These are phyloP conservation scores for Syndactyla subalaris DNA, from an alignment of 2,797 vertebrate genomes.

Conservation along the genomic window DNA sequence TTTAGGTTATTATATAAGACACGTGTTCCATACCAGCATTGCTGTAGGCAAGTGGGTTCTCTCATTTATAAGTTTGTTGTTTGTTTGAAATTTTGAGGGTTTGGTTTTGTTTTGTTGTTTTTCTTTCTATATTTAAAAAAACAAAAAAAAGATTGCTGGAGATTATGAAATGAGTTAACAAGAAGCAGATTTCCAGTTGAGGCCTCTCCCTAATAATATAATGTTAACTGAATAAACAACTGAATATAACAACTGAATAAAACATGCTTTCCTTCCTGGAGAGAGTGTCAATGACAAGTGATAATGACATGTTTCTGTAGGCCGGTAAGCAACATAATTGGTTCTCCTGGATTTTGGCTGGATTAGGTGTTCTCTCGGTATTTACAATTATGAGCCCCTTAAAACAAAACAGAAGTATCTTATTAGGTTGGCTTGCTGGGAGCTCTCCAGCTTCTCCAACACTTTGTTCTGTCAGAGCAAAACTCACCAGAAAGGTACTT, in stretches of 20 bases:
- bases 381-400: neutral
- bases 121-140: no score
- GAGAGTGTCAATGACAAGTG: neutral
- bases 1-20: neutral
- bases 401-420: neutral
- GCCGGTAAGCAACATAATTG: neutral
- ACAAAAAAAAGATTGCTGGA: neutral
- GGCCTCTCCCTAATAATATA: neutral
- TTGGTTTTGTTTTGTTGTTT: neutral
- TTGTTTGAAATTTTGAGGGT: neutral
- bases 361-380: neutral
- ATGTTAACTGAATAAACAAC: neutral
- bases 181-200: neutral
- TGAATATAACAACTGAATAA: slow-evolving; percentile 1
- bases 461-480: neutral
- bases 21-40: neutral
- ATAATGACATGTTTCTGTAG: neutral
- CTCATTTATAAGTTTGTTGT: neutral
- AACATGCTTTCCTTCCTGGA: neutral
- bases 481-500: neutral
- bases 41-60: neutral
- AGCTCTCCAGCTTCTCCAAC: neutral
- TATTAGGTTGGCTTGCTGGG: neutral
- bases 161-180: neutral
- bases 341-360: neutral